Evolutionary conservation across 2,888 invertebrate species (phyloP).

Genomic region (Gnatocerus cornutus): DNA sequence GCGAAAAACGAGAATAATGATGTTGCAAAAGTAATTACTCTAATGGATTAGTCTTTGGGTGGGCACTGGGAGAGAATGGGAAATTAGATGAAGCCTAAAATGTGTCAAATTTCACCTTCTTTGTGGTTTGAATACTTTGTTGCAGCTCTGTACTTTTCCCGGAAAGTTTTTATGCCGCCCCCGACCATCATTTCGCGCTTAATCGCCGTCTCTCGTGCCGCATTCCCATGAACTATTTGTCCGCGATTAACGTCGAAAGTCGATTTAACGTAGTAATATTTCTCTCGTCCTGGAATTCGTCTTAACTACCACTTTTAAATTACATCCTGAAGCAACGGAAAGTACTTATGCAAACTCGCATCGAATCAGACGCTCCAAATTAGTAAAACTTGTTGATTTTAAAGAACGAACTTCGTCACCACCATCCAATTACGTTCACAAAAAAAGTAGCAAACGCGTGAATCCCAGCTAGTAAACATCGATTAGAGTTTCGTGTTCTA

Average conservation of each 20-base stretch:
- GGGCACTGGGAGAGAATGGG: conserved; percentile 12
- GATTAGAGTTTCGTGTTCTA: conserved; percentile 30
- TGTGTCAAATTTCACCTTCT: no score
- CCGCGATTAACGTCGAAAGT: conserved; percentile 40
- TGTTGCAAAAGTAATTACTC: conserved; percentile 40
- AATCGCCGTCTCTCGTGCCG: conserved; percentile 32
- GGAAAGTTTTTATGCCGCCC: not conserved
- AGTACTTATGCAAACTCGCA: conserved; percentile 47
- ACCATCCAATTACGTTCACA: conserved; percentile 4
- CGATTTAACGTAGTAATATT: conserved; percentile 44
- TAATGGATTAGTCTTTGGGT: conserved; percentile 38
- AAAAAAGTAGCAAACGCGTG: conserved; percentile 14
- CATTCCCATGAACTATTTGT: conserved; percentile 38
- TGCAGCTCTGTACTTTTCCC: not conserved
- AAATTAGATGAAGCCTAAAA: not conserved
- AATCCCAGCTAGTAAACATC: conserved; percentile 32
- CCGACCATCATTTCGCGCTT: conserved; percentile 16
- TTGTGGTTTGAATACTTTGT: not conserved
- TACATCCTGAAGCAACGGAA: conserved; percentile 45
- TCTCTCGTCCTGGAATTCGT: conserved; percentile 35
- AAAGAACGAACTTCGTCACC: not conserved
- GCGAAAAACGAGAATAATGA: conserved; percentile 34
- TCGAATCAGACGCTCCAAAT: conserved; percentile 42
- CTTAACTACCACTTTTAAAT: conserved; percentile 45
- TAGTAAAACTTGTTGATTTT: conserved; percentile 46